Conservation (phyloP, 1,140 invertebrate genomes). For the Hyles vespertilio region DNA sequence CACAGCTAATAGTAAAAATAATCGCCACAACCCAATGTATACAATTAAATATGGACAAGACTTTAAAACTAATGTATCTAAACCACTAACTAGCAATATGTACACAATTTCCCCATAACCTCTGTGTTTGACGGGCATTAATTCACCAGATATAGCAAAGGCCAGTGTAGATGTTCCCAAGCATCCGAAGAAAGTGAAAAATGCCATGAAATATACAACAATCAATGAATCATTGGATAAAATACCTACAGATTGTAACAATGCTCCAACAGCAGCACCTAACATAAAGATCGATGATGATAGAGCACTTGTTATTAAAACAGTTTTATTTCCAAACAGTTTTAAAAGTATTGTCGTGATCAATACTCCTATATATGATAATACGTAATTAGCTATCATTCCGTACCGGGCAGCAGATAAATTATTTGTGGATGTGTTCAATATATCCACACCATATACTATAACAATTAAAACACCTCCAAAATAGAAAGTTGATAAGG, state of each 20-base stretch:
- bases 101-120: constrained; percentile 9
- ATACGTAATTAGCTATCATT: constrained; percentile 6
- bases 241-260: constrained; percentile 2
- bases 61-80: constrained; percentile 15
- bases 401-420: neutral
- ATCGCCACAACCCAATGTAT: constrained; percentile 7
- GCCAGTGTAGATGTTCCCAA: constrained; percentile 8
- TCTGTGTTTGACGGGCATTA: constrained; percentile 18
- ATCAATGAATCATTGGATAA: constrained; percentile 1
- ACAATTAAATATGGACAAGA: constrained; percentile 11
- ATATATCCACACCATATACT: constrained; percentile 14
- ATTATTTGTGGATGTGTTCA: constrained; percentile 2
- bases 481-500: constrained; percentile 9
- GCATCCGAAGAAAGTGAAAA: neutral
- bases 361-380: constrained; percentile 1
- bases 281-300: constrained; percentile 5
- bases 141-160: constrained; percentile 8
- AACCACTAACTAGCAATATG: constrained; percentile 5
- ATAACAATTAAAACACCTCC: constrained; percentile 12
- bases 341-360: constrained; percentile 1
- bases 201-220: constrained; percentile 10
- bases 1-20: constrained; percentile 12
- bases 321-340: constrained; percentile 9
- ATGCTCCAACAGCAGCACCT: neutral
- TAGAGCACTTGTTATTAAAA: constrained; percentile 4